Conservation (phyloP, 2,888 invertebrate genomes). For the Andrena haemorrhoa region DNA sequence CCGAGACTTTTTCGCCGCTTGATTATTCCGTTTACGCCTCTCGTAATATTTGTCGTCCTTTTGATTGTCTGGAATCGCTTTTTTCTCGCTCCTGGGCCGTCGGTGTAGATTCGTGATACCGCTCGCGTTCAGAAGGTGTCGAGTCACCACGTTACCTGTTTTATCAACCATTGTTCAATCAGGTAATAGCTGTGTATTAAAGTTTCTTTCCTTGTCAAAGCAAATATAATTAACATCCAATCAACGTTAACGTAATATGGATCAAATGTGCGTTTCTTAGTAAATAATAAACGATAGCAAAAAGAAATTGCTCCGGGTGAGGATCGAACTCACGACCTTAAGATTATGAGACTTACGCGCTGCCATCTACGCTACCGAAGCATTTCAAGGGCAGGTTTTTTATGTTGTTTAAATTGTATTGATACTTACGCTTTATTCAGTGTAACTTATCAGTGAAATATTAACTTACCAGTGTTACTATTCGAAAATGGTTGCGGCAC, state of each 20-base stretch:
- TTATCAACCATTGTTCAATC: slow-evolving; percentile 8
- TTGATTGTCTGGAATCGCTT: slow-evolving; percentile 94
- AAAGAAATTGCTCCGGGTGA: slow-evolving; percentile 91
- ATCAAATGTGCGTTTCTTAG: not conserved
- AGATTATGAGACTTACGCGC: slow-evolving; percentile 84
- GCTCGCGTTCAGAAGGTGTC: slow-evolving; percentile 66
- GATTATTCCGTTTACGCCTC: slow-evolving; percentile 93
- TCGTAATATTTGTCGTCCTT: slow-evolving; percentile 97
- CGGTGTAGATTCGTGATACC: slow-evolving; percentile 76
- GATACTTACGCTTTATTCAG: too few species aligned
- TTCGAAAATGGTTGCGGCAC: slow-evolving; percentile 71
- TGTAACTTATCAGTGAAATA: not conserved
- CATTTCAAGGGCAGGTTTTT: not conserved
- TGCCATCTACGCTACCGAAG: slow-evolving; percentile 83
- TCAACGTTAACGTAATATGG: not conserved
- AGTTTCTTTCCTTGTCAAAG: not conserved
- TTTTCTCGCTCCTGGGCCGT: slow-evolving; percentile 92
- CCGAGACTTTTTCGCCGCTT: slow-evolving; percentile 96
- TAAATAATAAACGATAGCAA: slow-evolving; percentile 1
- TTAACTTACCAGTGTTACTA: slow-evolving; percentile 60
- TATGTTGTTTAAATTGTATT: not conserved
- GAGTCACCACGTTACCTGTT: slow-evolving; percentile 60
- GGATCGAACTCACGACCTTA: slow-evolving; percentile 98
- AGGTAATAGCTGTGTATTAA: not conserved
- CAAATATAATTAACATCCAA: not conserved